Evolutionary conservation across 53 echinoderm and acorn worm genomes (phyloP).

Genomic region (Zoroaster sp.): DNA sequence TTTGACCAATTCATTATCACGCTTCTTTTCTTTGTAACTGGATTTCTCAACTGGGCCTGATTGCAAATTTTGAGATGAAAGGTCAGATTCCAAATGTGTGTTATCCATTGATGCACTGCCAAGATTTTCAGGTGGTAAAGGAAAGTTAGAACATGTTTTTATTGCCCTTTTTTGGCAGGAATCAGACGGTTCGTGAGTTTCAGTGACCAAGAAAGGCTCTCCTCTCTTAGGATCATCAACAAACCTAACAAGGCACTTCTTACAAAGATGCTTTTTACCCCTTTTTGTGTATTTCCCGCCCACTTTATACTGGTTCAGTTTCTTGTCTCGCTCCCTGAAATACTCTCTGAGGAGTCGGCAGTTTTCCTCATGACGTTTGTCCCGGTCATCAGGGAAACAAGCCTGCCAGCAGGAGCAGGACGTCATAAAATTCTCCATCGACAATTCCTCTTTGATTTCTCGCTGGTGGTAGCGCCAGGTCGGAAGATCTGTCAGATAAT

Average conservation of each 20-base stretch:
- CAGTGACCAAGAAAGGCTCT: slow-evolving; percentile 7
- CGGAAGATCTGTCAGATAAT: slow-evolving; percentile 82
- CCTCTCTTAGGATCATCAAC: not conserved
- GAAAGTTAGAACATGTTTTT: not conserved
- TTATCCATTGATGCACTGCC: not conserved
- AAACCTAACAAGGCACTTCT: not conserved
- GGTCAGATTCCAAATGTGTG: not conserved
- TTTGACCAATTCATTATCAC: not conserved
- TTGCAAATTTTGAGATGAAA: not conserved
- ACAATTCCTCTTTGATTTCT: not conserved
- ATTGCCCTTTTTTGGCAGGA: not conserved
- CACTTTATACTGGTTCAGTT: not conserved
- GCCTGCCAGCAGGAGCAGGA: not conserved
- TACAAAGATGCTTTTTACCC: not conserved
- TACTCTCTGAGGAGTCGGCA: slow-evolving; percentile 9
- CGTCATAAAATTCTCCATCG: not conserved
- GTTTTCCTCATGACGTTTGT: slow-evolving; percentile 21
- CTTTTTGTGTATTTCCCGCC: slow-evolving; percentile 4
- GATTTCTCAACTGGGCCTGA: not conserved
- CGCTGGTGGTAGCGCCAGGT: slow-evolving; percentile 63
- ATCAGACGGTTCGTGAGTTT: not conserved
- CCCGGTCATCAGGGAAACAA: not conserved
- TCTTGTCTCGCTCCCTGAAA: slow-evolving; percentile 21
- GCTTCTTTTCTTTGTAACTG: not conserved
- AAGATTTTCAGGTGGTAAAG: not conserved